A percentile compares a stretch with the other conserved stretches of the same genome.
phyloP scores from a whole-genome alignment of 2,113 vertebrate species.

The Haplochromis burtoni region DNA sequence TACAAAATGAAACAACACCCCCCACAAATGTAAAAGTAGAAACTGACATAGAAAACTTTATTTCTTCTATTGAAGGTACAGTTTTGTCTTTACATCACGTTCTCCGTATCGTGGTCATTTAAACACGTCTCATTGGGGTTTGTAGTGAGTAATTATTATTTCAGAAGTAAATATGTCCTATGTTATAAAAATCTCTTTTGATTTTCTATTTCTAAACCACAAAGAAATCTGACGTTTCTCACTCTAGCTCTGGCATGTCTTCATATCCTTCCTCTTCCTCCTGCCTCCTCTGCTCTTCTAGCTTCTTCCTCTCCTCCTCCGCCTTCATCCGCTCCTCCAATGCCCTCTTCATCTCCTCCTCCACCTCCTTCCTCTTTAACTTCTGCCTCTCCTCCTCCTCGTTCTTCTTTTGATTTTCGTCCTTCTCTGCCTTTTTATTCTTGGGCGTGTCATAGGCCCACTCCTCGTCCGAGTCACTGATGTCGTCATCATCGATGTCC shows the following conservation, averaged over 20 bases:
- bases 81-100: neutral
- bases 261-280: slow-evolving; percentile 32
- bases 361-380: slow-evolving; percentile 29
- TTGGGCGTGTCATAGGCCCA: slow-evolving; percentile 25
- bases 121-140: neutral
- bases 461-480: slow-evolving; percentile 75
- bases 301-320: slow-evolving; percentile 13
- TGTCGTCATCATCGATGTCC: slow-evolving; percentile 76
- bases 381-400: neutral
- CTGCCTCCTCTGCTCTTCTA: slow-evolving; percentile 13
- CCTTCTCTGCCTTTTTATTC: neutral
- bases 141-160: neutral
- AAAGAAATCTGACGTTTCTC: neutral
- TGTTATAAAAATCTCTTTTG: neutral
- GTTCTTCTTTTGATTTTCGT: neutral
- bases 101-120: neutral
- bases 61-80: neutral
- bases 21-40: neutral
- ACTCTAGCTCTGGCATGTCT: slow-evolving; percentile 59
- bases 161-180: neutral
- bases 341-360: slow-evolving; percentile 42
- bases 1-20: neutral
- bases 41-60: neutral
- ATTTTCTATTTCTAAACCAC: neutral
- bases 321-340: slow-evolving; percentile 12